Evolutionary conservation across 2,888 invertebrate species (phyloP), one percentile per base, ranked within the genome.

Genomic region (Antheraea assamensis): DNA sequence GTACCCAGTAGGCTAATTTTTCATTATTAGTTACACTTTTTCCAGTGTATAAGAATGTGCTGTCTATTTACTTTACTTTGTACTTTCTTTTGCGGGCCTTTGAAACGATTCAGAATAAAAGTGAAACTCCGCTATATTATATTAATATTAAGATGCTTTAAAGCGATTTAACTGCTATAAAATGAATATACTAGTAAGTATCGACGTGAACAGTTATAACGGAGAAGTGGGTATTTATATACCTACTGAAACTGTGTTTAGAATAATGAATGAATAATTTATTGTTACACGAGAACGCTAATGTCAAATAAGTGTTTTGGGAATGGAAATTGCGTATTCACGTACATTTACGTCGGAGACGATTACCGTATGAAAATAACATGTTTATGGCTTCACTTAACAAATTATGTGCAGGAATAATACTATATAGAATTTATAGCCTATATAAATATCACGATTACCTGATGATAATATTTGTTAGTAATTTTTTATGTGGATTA

Each of bases 221-320:
- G 71, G 72, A 72, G 74, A 75, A 78, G 76, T 75, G 73, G 74
- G 74, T 72, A 68, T 55, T 4, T 64, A 64, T 21, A 30, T 64
- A 5, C 2, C 1, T 42, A 13, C 42, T 42, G 13, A 42, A 42
- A 75, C 75, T n/a, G 35, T 75, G 77, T 78, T 78, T 77, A 72
- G 74, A 72, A 73, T 42, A 49, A 76, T 72, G 72, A 77, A 78
- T 81, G 79, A 80, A 80, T 78, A 76, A 82, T 80, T 80, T 79
- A 81, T 78, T 75, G 73, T 73, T 73, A 71, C 70, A 70, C 75
- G 75, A 68, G 72, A 76, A 75, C 76, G 76, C 75, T 77, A 76
- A 78, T 79, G 78, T 71, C 74, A 72, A 73, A 73, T 73, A 72
- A 76, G 73, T 64, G 71, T 70, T 47, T 42, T 55, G 66, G 27